These are phyloP conservation scores for Camelus dromedarius DNA, from an alignment of 2,113 vertebrate species.

Conservation along the genomic window DNA sequence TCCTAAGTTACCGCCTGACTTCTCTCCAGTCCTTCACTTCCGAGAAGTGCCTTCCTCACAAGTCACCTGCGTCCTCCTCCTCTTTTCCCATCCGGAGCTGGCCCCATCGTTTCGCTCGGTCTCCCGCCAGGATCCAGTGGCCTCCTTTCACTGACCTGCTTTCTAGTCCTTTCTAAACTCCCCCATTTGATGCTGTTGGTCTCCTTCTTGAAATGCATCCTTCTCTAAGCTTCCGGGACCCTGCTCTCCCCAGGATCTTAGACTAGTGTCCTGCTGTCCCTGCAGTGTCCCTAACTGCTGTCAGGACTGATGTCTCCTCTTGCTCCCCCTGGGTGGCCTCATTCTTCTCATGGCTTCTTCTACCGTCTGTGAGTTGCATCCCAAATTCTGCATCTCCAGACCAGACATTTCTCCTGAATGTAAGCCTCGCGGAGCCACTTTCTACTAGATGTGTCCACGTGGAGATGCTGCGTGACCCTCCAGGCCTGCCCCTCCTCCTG, in stretches of 20 bases:
- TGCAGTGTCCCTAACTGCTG: neutral
- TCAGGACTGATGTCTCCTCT: neutral
- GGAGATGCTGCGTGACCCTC: neutral
- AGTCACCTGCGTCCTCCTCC: neutral
- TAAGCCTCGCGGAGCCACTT: neutral
- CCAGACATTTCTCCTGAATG: neutral
- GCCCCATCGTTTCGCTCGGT: accelerated
- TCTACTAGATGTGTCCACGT: neutral
- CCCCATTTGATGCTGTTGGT: neutral
- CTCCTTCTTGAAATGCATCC: neutral
- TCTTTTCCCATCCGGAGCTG: neutral
- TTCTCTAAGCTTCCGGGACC: neutral
- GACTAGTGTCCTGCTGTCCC: neutral
- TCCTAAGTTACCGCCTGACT: neutral
- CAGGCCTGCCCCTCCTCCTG: neutral
- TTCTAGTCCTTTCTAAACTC: neutral
- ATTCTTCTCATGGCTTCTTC: neutral
- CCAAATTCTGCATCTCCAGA: neutral
- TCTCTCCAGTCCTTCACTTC: neutral
- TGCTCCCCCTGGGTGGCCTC: neutral
- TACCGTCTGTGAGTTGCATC: neutral
- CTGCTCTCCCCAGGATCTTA: neutral
- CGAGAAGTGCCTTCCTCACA: neutral
- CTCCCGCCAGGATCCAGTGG: neutral
- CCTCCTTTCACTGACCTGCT: neutral